phyloP scores from a whole-genome alignment of 2,113 vertebrate genomes.

The Pholis gunnellus region DNA sequence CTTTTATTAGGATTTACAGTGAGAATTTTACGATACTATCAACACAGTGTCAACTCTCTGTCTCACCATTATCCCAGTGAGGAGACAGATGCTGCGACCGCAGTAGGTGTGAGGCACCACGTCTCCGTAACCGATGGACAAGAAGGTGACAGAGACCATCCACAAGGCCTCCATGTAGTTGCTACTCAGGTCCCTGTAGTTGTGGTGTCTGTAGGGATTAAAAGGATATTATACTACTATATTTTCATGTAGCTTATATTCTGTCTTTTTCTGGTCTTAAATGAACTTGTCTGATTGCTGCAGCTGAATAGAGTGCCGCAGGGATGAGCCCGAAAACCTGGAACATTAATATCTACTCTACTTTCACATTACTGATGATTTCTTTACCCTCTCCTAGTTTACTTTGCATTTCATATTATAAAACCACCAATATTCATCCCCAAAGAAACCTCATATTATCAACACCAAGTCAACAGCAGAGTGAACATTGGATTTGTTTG shows the following conservation, averaged over 20 bases:
- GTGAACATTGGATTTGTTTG: slow-evolving; percentile 1
- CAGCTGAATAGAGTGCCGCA: not conserved
- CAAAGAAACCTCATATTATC: not conserved
- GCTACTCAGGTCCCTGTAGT: slow-evolving; percentile 95
- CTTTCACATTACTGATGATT: not conserved
- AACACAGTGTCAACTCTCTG: not conserved
- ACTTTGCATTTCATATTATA: not conserved
- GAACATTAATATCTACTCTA: not conserved
- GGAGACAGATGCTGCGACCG: slow-evolving; percentile 95
- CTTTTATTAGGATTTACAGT: not conserved
- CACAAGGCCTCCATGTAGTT: slow-evolving; percentile 98
- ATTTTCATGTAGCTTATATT: not conserved
- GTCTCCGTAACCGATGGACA: slow-evolving; percentile 97
- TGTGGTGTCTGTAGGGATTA: slow-evolving; percentile 89
- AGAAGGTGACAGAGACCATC: slow-evolving; percentile 97
- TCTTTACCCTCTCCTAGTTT: not conserved
- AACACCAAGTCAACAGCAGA: not conserved
- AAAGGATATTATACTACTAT: not conserved
- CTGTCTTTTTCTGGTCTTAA: not conserved
- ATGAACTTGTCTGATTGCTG: not conserved
- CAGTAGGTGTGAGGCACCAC: slow-evolving; percentile 98
- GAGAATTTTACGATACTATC: too few species aligned
- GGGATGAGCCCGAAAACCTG: not conserved
- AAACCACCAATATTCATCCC: not conserved
- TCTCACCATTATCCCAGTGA: slow-evolving; percentile 95